Conservation (phyloP, 2,797 vertebrate genomes). For the Lophotriccus pileatus region DNA sequence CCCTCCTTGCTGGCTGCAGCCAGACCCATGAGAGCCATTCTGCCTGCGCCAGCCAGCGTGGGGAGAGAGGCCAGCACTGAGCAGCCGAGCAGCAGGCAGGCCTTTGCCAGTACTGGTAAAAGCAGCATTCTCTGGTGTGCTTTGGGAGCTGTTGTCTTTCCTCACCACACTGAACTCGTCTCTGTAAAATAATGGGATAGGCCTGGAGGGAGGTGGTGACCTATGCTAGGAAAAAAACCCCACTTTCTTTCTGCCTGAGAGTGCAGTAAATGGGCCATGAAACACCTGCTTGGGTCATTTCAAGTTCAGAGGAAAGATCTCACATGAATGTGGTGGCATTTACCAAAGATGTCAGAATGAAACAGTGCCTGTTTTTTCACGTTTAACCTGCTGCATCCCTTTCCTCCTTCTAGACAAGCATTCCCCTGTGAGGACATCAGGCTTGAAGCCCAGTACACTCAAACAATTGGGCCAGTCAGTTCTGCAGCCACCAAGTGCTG, state of each 20-base stretch:
- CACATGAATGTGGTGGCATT: not conserved
- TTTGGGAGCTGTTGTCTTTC: not conserved
- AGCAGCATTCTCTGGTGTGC: not conserved
- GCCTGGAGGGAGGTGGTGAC: not conserved
- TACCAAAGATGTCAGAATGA: not conserved
- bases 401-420: constrained; percentile 74
- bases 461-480: constrained; percentile 90
- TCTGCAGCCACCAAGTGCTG: constrained; percentile 45
- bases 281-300: not conserved
- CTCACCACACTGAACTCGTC: not conserved
- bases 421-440: constrained; percentile 77
- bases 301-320: not conserved
- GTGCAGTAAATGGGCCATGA: not conserved
- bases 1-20: constrained; percentile 76
- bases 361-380: not conserved
- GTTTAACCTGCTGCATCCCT: not conserved
- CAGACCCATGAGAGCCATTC: constrained; percentile 84
- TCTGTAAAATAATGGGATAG: not conserved
- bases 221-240: rapidly evolving
- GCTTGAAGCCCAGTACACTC: constrained; percentile 92
- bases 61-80: constrained; percentile 65
- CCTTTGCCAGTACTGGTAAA: constrained; percentile 72
- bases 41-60: constrained; percentile 77
- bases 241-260: not conserved
- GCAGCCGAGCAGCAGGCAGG: constrained; percentile 55